phyloP scores from a whole-genome alignment of 2,888 invertebrate genomes.

The Operophtera brumata region DNA sequence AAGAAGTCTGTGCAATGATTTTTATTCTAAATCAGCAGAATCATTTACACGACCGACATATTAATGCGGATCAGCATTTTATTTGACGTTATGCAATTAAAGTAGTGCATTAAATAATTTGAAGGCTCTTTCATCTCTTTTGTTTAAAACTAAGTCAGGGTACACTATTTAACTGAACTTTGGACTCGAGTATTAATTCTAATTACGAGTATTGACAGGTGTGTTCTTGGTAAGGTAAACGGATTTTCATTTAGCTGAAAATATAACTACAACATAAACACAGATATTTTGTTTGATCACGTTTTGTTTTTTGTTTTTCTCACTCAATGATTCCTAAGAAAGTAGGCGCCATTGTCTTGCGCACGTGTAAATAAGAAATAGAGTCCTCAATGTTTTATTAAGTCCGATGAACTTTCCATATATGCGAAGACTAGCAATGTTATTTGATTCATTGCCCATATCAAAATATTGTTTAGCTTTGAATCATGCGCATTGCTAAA shows the following conservation, averaged over 20 bases:
- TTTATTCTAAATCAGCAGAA: slow-evolving; percentile 65
- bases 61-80: slow-evolving; percentile 54
- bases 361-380: not conserved
- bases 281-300: not conserved
- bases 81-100: slow-evolving; percentile 59
- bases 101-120: slow-evolving; percentile 47
- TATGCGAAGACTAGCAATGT: slow-evolving; percentile 30
- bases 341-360: not conserved
- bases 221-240: not conserved
- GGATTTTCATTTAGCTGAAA: not conserved
- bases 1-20: slow-evolving; percentile 53
- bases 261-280: not conserved
- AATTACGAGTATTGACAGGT: not conserved
- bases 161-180: slow-evolving; percentile 9
- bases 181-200: slow-evolving; percentile 1
- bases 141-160: not conserved
- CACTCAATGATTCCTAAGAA: not conserved
- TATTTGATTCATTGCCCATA: slow-evolving; percentile 41
- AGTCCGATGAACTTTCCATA: slow-evolving; percentile 36
- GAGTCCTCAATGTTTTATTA: slow-evolving; percentile 16
- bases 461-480: slow-evolving; percentile 40
- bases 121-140: slow-evolving; percentile 30
- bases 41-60: slow-evolving; percentile 63
- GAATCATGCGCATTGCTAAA: slow-evolving; percentile 33
- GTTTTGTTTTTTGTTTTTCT: not conserved